Evolutionary conservation across 2,888 invertebrate species (phyloP).

Genomic region (Dexiosoma caninum): DNA sequence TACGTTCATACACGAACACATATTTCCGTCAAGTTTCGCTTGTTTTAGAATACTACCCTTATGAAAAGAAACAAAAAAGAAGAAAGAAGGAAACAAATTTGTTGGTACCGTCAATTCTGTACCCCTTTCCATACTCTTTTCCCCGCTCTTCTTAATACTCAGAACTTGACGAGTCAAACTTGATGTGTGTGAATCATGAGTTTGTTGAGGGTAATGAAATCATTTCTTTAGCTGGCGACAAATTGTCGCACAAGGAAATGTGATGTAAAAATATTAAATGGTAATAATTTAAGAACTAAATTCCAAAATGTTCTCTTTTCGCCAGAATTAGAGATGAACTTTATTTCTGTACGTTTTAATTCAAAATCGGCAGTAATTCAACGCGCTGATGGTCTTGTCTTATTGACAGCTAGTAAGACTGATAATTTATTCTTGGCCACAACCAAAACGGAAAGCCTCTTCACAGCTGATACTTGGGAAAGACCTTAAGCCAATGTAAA

Average conservation of each 20-base stretch:
- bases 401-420: neutral
- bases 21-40: too few species aligned
- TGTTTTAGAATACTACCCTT: too few species aligned
- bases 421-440: constrained; percentile 2
- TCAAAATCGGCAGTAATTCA: neutral
- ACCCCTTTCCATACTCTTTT: too few species aligned
- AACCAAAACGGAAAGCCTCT: neutral
- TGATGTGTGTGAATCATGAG: too few species aligned
- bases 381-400: neutral
- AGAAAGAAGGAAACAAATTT: too few species aligned
- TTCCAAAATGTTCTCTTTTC: constrained; percentile 28
- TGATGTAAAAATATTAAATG: neutral
- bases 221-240: constrained; percentile 5
- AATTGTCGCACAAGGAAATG: constrained; percentile 19
- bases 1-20: too few species aligned
- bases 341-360: constrained; percentile 33
- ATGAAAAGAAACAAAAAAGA: too few species aligned
- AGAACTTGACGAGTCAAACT: too few species aligned
- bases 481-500: neutral
- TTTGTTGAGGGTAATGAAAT: neutral
- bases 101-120: too few species aligned
- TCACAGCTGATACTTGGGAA: neutral
- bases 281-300: neutral
- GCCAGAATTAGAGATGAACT: constrained; percentile 20
- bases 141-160: too few species aligned